Percentiles rank a stretch among this genome's conserved stretches.
These are phyloP conservation scores for Notoglanidium macrostoma DNA, from an alignment of 2,797 vertebrate species.

Conservation along the genomic window DNA sequence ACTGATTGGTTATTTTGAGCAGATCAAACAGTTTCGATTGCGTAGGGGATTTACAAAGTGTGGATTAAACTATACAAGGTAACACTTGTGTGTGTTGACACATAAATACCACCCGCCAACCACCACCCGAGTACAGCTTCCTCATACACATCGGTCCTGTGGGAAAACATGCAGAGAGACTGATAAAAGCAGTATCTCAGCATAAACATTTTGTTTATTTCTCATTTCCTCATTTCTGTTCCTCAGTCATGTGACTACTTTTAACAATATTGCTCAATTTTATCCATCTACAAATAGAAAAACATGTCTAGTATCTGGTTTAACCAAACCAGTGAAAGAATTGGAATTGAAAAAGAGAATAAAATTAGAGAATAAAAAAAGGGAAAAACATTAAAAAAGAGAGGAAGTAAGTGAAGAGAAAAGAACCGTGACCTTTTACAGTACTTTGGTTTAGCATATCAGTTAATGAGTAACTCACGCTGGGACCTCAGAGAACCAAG, in stretches of 20 bases:
- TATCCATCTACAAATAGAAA: neutral
- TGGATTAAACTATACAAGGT: neutral
- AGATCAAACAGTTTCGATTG: neutral
- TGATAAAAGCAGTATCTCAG: neutral
- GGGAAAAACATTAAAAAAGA: conserved; percentile 11
- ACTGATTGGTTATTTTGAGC: conserved; percentile 1
- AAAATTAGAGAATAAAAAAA: neutral
- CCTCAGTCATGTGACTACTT: neutral
- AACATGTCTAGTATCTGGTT: neutral
- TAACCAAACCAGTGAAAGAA: neutral
- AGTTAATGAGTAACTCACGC: conserved; percentile 35
- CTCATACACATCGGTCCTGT: conserved; percentile 63
- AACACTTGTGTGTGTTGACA: conserved; percentile 21
- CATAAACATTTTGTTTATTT: neutral
- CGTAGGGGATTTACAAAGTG: neutral
- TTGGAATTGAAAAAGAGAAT: neutral
- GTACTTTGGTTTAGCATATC: neutral
- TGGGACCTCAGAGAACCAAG: neutral
- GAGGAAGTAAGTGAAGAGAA: conserved; percentile 24
- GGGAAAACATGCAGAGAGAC: conserved; percentile 62
- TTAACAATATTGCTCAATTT: neutral
- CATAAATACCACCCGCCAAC: conserved; percentile 7
- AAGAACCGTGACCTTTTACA: conserved; percentile 30
- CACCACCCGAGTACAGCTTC: neutral
- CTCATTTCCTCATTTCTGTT: conserved; percentile 6